Evolutionary conservation across 2,888 invertebrate genomes (phyloP).

Genomic region (Isoperla grammatica): DNA sequence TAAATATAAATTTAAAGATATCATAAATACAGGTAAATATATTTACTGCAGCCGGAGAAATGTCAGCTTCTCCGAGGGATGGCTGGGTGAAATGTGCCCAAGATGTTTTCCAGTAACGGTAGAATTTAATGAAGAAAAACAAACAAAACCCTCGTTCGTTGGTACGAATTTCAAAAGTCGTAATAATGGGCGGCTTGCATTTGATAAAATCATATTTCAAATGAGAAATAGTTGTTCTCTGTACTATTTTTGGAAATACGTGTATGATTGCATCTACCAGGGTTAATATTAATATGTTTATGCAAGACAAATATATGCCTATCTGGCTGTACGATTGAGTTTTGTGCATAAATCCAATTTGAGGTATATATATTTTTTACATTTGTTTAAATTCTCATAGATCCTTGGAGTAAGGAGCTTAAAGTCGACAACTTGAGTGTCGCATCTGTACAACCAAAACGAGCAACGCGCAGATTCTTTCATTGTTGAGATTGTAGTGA

Average conservation of each 20-base stretch:
- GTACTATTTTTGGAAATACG: conserved; percentile 27
- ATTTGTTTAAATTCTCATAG: conserved; percentile 22
- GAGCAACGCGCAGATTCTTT: no score
- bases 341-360: conserved; percentile 12
- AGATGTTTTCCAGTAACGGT: neutral
- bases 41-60: neutral
- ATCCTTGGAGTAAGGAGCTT: no score
- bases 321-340: neutral
- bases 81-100: neutral
- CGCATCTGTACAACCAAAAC: no score
- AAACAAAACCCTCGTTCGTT: neutral
- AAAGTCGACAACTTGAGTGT: no score
- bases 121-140: neutral
- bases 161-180: neutral
- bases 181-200: neutral
- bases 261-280: neutral
- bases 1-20: neutral
- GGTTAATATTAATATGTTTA: neutral
- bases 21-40: neutral
- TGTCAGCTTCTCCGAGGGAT: neutral
- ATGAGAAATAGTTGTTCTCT: conserved; percentile 1
- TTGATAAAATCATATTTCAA: conserved; percentile 10
- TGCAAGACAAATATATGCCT: no score
- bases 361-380: conserved; percentile 27
- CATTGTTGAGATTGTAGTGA: no score